Conservation (phyloP, 2,113 vertebrate genomes). For the Python bivittatus region DNA sequence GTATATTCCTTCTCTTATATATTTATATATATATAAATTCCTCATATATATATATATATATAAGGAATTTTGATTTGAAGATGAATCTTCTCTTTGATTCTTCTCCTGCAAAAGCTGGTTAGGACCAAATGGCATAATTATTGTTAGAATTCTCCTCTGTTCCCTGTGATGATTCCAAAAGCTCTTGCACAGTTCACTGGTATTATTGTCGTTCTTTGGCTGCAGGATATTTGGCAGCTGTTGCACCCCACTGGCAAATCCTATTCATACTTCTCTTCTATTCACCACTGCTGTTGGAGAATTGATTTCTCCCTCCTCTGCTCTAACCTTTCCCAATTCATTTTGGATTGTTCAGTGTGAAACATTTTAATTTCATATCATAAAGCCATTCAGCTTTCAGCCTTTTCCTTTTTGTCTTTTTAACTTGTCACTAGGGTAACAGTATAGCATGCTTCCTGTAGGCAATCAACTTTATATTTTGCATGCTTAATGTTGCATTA, state of each 20-base stretch:
- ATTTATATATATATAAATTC: conserved; percentile 61
- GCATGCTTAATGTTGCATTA: conserved; percentile 82
- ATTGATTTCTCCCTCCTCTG: conserved; percentile 94
- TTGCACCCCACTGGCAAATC: conserved; percentile 95
- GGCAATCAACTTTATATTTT: conserved; percentile 82
- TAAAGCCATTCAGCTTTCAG: conserved; percentile 82
- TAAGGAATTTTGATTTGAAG: conserved; percentile 44
- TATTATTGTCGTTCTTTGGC: conserved; percentile 96
- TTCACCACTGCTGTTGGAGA: conserved; percentile 88
- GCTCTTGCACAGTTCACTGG: conserved; percentile 89
- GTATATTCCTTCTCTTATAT: conserved; percentile 22
- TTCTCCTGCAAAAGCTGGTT: conserved; percentile 63
- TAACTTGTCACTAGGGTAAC: conserved; percentile 82
- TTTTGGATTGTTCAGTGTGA: conserved; percentile 94
- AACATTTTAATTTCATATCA: conserved; percentile 98
- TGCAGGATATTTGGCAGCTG: conserved; percentile 96
- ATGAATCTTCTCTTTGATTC: conserved; percentile 67
- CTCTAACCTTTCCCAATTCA: conserved; percentile 88
- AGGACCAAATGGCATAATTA: conserved; percentile 82
- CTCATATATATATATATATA: conserved; percentile 61
- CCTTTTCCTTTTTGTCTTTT: conserved; percentile 75
- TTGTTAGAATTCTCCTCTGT: conserved; percentile 82
- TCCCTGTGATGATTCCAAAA: conserved; percentile 87
- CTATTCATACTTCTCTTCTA: conserved; percentile 90
- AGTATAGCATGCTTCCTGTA: conserved; percentile 78